phyloP scores from a whole-genome alignment of 2,888 invertebrate species.

The Limnephilus lunatus region DNA sequence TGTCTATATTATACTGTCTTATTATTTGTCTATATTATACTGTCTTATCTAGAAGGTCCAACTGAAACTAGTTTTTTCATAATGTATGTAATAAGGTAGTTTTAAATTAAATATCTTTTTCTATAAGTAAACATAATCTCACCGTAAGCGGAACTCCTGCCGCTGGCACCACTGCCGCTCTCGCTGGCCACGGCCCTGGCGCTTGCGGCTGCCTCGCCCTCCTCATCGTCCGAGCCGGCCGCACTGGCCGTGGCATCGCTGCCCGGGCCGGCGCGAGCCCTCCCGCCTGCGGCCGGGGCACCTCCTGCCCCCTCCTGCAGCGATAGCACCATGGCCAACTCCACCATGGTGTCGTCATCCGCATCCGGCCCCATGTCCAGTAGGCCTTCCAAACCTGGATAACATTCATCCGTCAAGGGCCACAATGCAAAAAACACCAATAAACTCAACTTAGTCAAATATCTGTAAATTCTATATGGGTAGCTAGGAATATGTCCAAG shows the following conservation, averaged over 20 bases:
- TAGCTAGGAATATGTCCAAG: too few species aligned
- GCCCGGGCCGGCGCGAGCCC: slow-evolving; percentile 69
- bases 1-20: too few species aligned
- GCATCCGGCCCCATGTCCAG: slow-evolving; percentile 95
- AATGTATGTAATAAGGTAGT: too few species aligned
- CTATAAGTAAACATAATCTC: not conserved
- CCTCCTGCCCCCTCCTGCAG: slow-evolving; percentile 87
- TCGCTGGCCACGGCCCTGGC: slow-evolving; percentile 96
- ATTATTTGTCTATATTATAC: too few species aligned
- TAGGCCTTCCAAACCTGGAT: slow-evolving; percentile 84
- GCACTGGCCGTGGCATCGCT: slow-evolving; percentile 89
- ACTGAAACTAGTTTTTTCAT: too few species aligned
- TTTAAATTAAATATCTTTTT: too few species aligned
- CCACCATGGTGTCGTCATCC: slow-evolving; percentile 98
- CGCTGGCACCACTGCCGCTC: slow-evolving; percentile 96
- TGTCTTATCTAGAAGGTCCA: too few species aligned
- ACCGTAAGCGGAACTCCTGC: slow-evolving; percentile 94
- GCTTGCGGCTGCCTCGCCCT: slow-evolving; percentile 79
- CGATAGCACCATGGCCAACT: slow-evolving; percentile 95
- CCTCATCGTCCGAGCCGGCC: slow-evolving; percentile 92
- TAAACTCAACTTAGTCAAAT: too few species aligned
- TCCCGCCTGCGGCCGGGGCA: slow-evolving; percentile 93
- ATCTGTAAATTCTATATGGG: too few species aligned
- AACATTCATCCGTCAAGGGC: too few species aligned
- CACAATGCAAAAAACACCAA: too few species aligned